Base-by-base conservation (phyloP, 2,797 vertebrate genomes). In the Trachops cirrhosus region DNA sequence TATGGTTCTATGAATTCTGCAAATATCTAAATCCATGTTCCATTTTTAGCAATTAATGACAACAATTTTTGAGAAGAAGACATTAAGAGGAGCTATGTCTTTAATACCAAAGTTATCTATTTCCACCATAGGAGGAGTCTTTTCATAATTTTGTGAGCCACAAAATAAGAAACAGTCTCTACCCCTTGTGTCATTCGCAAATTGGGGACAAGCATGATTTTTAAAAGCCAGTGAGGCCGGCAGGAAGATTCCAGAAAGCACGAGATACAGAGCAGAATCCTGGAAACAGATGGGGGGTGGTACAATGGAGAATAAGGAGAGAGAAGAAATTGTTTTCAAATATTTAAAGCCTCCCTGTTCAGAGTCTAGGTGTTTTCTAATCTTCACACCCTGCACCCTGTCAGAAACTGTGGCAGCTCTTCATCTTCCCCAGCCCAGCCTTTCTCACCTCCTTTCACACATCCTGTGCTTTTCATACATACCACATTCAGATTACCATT, bases 361-460 rank as follows among this genome's bases (percentile, higher is more conserved):
- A 46, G 67, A 80, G 37, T 54, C 9, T 24, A 59, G 12, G 0
- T 9, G 46, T 9, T 19, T 94, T 78, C 80, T 82, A 21, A 57
- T 59, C 86, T 80, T 78, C 50, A 73, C 71, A 75, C 19, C 29
- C 34, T 16, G 50, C 67, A 75, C 86, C 73, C 70, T 93, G 77
- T 94, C 70, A 93, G 74, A 94, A 86, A 71, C 71, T 48, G 46
- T 4, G 37, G 34, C 57, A 54, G 75, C 44, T 64, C 84, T 37
- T 95, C 88, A 37, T 92, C 87, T 95, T 86, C 39, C 22, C 46
- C 54, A 26, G 50, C 59, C 83, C 91, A 9, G 64, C 73, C n/a
- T 92, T 95, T 90, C 94, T 96, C 92, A 77, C 82, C n/a, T 88
- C 46, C 48, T 75, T 71, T 93, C 89, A 86, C 89, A 84, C 67